Conservation (phyloP, 2,113 vertebrate genomes). For the Gobio gobio region DNA sequence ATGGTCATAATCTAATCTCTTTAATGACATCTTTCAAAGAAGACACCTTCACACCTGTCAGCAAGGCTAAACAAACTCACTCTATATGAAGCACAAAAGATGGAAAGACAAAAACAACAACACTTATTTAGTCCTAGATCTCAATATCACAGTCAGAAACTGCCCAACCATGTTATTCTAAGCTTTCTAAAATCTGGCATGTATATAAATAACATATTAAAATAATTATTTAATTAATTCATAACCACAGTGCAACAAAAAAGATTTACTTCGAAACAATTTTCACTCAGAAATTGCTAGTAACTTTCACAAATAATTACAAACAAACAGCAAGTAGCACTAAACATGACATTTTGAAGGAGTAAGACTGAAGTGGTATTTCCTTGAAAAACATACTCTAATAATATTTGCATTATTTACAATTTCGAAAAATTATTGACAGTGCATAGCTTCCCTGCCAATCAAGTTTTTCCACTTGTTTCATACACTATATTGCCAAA, state of each 20-base stretch:
- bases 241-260: too few species aligned
- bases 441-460: neutral
- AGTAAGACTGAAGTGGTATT: too few species aligned
- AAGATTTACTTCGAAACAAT: too few species aligned
- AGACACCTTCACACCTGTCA: conserved; percentile 21
- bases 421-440: too few species aligned
- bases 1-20: conserved; percentile 5
- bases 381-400: too few species aligned
- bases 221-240: too few species aligned
- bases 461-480: neutral
- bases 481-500: neutral
- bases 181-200: neutral
- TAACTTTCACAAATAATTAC: too few species aligned
- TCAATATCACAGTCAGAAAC: neutral
- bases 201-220: too few species aligned
- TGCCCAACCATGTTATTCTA: neutral
- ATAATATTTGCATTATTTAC: too few species aligned
- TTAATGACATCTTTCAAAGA: conserved; percentile 22
- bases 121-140: neutral
- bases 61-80: conserved; percentile 41
- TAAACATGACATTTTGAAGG: too few species aligned
- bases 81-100: neutral
- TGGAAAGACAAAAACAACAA: neutral
- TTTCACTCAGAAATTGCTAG: too few species aligned
- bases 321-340: too few species aligned